Evolutionary conservation across 53 echinoderm and acorn worm species (phyloP).

Genomic region (Patiria pectinifera): DNA sequence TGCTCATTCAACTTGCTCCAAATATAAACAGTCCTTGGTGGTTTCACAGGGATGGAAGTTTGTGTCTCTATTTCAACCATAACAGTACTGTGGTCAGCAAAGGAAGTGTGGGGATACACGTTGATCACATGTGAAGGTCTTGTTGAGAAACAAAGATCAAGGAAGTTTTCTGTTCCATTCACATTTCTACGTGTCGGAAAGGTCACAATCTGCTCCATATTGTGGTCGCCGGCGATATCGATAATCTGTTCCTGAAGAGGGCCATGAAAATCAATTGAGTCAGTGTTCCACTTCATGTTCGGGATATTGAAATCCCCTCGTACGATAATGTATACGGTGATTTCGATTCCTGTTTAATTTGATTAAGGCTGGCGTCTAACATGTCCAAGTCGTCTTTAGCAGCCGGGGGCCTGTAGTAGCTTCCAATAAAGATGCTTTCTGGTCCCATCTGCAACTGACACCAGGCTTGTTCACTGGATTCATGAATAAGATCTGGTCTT

Average conservation of each 20-base stretch:
- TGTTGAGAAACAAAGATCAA: neutral
- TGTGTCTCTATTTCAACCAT: neutral
- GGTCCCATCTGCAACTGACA: too few relatives aligned
- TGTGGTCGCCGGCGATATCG: constrained; percentile 22
- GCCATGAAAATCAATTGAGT: neutral
- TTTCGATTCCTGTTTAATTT: too few relatives aligned
- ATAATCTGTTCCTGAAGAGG: constrained; percentile 54
- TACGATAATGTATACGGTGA: too few relatives aligned
- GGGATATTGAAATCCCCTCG: too few relatives aligned
- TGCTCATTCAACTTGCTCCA: constrained; percentile 43
- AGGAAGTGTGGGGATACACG: neutral
- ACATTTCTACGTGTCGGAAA: constrained; percentile 42
- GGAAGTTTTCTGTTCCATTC: constrained; percentile 56
- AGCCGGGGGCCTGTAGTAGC: too few relatives aligned
- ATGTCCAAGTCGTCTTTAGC: too few relatives aligned
- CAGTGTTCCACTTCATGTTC: too few relatives aligned
- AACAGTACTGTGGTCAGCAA: constrained; percentile 27
- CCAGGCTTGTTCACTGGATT: too few relatives aligned
- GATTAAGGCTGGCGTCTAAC: too few relatives aligned
- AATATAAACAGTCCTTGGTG: constrained; percentile 42
- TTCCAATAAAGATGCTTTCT: too few relatives aligned
- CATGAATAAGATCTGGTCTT: too few relatives aligned
- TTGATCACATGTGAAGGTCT: neutral
- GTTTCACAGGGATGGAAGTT: constrained; percentile 32
- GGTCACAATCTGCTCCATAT: constrained; percentile 51